A percentile compares a stretch with the other conserved stretches of the same genome.
phyloP scores from a whole-genome alignment of 2,888 invertebrate genomes.

The Lordiphosa andalusiaca region DNA sequence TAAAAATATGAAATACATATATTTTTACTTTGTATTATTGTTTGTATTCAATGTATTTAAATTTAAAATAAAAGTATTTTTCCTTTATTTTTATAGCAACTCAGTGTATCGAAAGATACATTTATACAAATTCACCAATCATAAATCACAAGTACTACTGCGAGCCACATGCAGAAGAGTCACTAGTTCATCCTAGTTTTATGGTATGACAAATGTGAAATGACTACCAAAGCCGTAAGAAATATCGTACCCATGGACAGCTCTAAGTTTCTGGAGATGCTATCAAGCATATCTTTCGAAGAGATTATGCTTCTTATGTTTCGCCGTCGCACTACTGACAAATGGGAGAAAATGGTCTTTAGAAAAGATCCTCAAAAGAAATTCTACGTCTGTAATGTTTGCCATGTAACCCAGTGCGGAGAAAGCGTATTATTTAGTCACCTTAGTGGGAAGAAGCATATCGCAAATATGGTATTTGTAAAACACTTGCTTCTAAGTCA shows the following conservation, averaged over 20 bases:
- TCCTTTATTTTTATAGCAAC: slow-evolving; percentile 65
- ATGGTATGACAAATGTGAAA: slow-evolving; percentile 21
- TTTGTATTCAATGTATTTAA: slow-evolving; percentile 11
- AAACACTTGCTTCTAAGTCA: slow-evolving; percentile 7
- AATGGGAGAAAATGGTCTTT: slow-evolving; percentile 12
- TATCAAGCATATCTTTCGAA: slow-evolving; percentile 43
- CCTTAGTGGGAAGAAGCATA: slow-evolving; percentile 73
- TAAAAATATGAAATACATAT: no score
- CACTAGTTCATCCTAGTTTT: slow-evolving; percentile 18
- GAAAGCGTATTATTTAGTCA: slow-evolving; percentile 67
- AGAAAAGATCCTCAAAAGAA: slow-evolving; percentile 28
- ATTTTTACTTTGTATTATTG: no score
- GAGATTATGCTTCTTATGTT: slow-evolving; percentile 65
- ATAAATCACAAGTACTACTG: slow-evolving; percentile 18
- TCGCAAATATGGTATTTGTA: slow-evolving; percentile 43
- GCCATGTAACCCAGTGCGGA: slow-evolving; percentile 59
- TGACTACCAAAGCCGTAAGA: slow-evolving; percentile 28
- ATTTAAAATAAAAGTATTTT: slow-evolving; percentile 52
- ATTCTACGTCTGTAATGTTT: slow-evolving; percentile 59
- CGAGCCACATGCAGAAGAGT: slow-evolving; percentile 34
- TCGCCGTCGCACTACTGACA: slow-evolving; percentile 17
- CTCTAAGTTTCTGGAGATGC: slow-evolving; percentile 25
- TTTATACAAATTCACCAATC: slow-evolving; percentile 16
- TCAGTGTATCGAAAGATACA: slow-evolving; percentile 36
- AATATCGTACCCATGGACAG: slow-evolving; percentile 18